Base-by-base conservation (phyloP, 2,797 vertebrate genomes). In the Chaetophractus vellerosus region DNA sequence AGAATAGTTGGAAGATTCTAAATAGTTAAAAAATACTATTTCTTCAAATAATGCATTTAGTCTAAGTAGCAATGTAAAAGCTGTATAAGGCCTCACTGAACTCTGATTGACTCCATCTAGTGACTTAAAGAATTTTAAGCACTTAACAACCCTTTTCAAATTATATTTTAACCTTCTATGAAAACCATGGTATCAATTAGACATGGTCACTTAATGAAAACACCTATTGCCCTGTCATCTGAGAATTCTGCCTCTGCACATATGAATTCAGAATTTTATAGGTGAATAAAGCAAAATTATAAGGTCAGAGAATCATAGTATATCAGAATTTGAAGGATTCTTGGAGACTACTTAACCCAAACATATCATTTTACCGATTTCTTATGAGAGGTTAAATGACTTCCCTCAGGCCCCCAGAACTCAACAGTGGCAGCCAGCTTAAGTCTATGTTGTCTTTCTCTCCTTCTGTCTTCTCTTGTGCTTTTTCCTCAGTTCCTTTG, bases 121-220 rank as follows among this genome's bases (percentile, higher is more conserved):
- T 79, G 71, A 78, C 61, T 86, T 92, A 75, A 87, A 87, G 90
- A 59, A 76, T 41, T 36, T 26, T 81, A 91, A 81, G 41, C 38
- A 61, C 74, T 81, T 68, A 71, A 24, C 45, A 88, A 50, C 74
- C 52, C 72, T 96, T 97, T 93, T 92, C 93, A 94, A 74, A 69
- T 90, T 92, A 3, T 91, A 55, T 92, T 82, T 90, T 82, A 90
- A 81, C 85, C 78, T 31, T 85, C 36, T 63, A 0, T 61, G 91
- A 76, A 83, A 91, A 85, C 59, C 59, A 1, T 88, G 23, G 18
- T 72, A 45, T 92, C 86, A 68, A 19, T 68, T 90, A 18, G 82
- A 86, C 72, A 55, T 82, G 82, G 33, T 55, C 85, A 80, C 79
- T 88, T 95, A 79, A 61, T 28, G 45, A 92, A 74, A 92, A 63